Conservation (phyloP, 2,888 invertebrate genomes). For the Argyresthia albistria region DNA sequence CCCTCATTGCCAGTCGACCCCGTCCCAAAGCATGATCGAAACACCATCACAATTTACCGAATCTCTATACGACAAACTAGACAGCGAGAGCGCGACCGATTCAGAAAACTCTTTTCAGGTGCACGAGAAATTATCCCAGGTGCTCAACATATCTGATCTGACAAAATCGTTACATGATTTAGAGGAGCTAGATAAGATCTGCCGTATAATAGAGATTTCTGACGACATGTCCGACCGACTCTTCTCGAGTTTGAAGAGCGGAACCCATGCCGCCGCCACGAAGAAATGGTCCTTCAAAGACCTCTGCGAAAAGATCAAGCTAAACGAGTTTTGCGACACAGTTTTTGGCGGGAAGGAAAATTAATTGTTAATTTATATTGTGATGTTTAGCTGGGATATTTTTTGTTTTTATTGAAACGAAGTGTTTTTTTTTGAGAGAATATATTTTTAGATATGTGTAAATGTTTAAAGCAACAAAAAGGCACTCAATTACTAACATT, state of each 20-base stretch:
- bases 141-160: constrained; percentile 45
- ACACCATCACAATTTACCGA: constrained; percentile 1
- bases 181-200: constrained; percentile 50
- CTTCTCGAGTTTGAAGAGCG: constrained; percentile 33
- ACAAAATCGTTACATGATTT: constrained; percentile 52
- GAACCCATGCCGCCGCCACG: constrained; percentile 6
- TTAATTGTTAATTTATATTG: constrained; percentile 2
- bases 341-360: constrained; percentile 25
- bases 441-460: neutral
- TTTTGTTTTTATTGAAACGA: too few species aligned
- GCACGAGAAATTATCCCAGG: constrained; percentile 43
- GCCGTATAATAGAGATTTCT: constrained; percentile 61
- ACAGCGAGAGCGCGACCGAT: constrained; percentile 44
- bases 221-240: constrained; percentile 55
- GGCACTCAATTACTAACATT: too few species aligned
- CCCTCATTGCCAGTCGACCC: too few species aligned
- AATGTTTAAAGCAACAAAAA: neutral
- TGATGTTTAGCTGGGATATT: too few species aligned
- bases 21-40: neutral
- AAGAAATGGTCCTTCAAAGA: constrained; percentile 57
- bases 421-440: neutral
- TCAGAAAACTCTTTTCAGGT: constrained; percentile 50
- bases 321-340: constrained; percentile 56
- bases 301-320: constrained; percentile 48
- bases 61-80: constrained; percentile 51